A percentile compares a stretch with the other conserved stretches of the same genome.
These are phyloP conservation scores for Cladopsammia gracilis DNA, from an alignment of 64 coral and sea anemone species.

Conservation along the genomic window DNA sequence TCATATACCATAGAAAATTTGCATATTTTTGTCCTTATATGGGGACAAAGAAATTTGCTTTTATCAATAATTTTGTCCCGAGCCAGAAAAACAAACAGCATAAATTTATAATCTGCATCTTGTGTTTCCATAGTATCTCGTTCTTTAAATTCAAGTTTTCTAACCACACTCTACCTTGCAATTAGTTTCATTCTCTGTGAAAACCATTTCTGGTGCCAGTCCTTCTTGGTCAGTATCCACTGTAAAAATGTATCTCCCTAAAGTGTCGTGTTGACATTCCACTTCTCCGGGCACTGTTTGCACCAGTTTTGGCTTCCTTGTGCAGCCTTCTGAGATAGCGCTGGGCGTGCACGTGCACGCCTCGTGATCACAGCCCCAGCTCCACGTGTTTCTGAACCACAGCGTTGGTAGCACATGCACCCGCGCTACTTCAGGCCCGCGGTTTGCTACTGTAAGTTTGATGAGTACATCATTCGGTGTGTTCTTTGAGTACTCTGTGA, in stretches of 20 bases:
- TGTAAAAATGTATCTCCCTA: constrained; percentile 56
- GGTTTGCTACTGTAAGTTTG: constrained; percentile 80
- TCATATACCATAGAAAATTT: no score
- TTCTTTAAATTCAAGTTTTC: neutral
- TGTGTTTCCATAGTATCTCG: no score
- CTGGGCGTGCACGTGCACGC: constrained; percentile 14
- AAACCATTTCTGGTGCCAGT: constrained; percentile 58
- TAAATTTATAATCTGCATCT: no score
- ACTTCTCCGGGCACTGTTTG: constrained; percentile 36
- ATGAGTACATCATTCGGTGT: constrained; percentile 77
- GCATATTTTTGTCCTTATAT: no score
- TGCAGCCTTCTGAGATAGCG: neutral
- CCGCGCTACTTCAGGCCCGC: constrained; percentile 56
- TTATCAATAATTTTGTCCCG: no score
- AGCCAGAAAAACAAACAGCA: no score
- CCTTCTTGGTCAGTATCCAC: constrained; percentile 40
- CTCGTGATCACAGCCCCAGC: constrained; percentile 74
- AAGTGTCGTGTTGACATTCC: constrained; percentile 59
- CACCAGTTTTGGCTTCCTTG: constrained; percentile 39
- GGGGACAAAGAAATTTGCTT: no score
- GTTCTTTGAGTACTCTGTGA: constrained; percentile 78
- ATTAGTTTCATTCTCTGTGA: constrained; percentile 94
- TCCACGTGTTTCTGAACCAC: constrained; percentile 90
- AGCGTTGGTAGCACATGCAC: constrained; percentile 78
- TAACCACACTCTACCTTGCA: constrained; percentile 51